Evolutionary conservation across 2,797 vertebrate genomes (phyloP), one percentile per base, ranked within the genome.

Genomic region (Sebastes vulpes): DNA sequence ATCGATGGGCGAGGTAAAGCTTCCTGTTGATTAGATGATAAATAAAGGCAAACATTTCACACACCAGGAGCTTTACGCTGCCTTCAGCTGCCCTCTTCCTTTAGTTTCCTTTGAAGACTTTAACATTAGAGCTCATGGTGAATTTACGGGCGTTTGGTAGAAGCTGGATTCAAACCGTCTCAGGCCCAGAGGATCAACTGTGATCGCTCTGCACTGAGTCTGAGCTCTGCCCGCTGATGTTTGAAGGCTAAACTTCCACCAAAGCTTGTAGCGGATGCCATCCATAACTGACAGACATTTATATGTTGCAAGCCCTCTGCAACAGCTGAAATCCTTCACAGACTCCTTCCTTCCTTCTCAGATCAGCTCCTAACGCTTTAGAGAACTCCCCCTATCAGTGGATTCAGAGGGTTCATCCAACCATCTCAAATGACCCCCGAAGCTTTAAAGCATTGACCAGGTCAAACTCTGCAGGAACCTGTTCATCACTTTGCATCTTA

Each of bases 11-110:
- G 14, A 65, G 79, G 53, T 73, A 75, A 79, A 80, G 83, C 72
- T 63, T 77, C 65, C 54, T 72, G 50, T 81, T 93, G 90, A 95
- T 92, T 84, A 60, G 84, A 92, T 84, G 82, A 91, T 90, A 92
- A 92, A 93, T 90, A 90, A 92, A 83, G 82, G 61, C 57, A 54
- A 85, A 81, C 79, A 82, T 79, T 88, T 89, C 83, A 81, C 89
- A 87, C 73, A 38, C 12, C 2, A 9, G 29, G 75, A 58, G 73
- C 74, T 87, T 91, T 75, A 81, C 78, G 3, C 65, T 3, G 28
- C 77, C 75, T 77, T 84, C 83, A 83, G 86, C 70, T 14, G 63
- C 64, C 9, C 9, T 72, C 65, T 69, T 63, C 52, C 53, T 91
- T 88, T 85, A 21, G 67, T 68, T 89, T 81, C 11, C 72, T 80